Percentiles rank a stretch among this genome's conserved stretches.
These are phyloP conservation scores for Numenius arquata DNA, from an alignment of 2,113 vertebrate species.

Conservation along the genomic window DNA sequence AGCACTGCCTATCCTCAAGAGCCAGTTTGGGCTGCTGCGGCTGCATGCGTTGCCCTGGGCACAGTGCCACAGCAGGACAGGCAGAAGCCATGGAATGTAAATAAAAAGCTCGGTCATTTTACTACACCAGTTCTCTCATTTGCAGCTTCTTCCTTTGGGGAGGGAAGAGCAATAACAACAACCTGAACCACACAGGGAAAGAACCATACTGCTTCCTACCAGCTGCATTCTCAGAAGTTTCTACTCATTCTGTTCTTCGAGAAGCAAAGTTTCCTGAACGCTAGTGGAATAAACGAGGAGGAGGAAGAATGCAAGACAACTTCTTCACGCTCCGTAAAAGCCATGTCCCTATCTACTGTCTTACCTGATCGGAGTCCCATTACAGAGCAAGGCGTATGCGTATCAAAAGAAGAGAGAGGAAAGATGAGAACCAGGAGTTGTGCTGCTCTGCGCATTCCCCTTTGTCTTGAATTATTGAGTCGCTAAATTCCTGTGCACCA, in stretches of 20 bases:
- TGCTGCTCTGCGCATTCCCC: background rate
- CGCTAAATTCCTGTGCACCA: background rate
- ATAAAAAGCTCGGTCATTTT: background rate
- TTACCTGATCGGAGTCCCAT: background rate
- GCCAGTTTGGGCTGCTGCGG: background rate
- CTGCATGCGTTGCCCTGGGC: background rate
- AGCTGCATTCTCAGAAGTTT: background rate
- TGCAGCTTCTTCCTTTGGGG: background rate
- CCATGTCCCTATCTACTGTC: background rate
- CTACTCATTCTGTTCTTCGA: background rate
- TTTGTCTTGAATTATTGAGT: background rate
- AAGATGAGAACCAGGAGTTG: slow-evolving; percentile 30
- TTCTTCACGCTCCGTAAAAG: background rate
- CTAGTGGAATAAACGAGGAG: background rate
- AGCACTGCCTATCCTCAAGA: background rate
- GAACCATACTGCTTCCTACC: background rate
- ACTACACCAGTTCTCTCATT: background rate
- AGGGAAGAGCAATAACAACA: background rate
- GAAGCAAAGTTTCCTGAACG: background rate
- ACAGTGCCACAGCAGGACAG: background rate
- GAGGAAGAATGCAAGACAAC: background rate
- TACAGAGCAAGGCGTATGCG: background rate
- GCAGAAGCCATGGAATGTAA: background rate
- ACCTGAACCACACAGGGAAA: background rate
- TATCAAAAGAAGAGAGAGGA: slow-evolving; percentile 20